Evolutionary conservation across 2,113 vertebrate genomes (phyloP).

Genomic region (Brienomyrus brachyistius): DNA sequence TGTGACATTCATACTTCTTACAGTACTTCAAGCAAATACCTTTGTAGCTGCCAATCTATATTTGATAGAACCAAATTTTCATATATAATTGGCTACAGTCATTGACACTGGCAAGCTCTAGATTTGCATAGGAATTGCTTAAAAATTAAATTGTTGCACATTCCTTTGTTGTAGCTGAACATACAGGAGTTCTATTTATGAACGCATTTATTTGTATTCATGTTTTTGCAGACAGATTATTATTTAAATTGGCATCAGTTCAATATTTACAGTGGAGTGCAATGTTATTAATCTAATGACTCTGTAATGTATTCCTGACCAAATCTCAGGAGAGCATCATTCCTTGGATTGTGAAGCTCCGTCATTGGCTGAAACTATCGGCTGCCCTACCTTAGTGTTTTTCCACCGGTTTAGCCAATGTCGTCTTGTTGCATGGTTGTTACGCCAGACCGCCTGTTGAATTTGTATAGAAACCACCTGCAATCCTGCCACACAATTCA

Average conservation of each 20-base stretch:
- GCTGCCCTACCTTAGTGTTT: background rate
- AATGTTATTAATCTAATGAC: background rate
- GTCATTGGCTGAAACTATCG: background rate
- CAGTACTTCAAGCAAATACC: background rate
- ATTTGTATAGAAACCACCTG: slow-evolving; percentile 1
- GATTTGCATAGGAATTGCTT: background rate
- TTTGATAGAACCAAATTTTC: background rate
- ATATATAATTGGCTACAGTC: background rate
- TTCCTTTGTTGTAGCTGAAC: background rate
- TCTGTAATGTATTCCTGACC: background rate
- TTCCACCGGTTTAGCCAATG: background rate
- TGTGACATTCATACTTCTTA: background rate
- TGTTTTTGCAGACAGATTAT: background rate
- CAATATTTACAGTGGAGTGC: background rate
- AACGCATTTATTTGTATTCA: background rate
- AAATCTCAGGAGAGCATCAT: background rate
- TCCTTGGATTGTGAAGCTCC: background rate
- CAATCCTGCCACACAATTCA: background rate
- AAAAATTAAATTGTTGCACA: background rate
- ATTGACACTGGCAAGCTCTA: background rate
- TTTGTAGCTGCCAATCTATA: background rate
- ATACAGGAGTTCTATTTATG: background rate
- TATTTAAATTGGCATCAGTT: background rate
- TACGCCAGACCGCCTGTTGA: background rate
- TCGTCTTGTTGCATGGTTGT: background rate